Evolutionary conservation across 2,797 vertebrate species (phyloP), one percentile per base, ranked within the genome.

Genomic region (Urophycis tenuis): DNA sequence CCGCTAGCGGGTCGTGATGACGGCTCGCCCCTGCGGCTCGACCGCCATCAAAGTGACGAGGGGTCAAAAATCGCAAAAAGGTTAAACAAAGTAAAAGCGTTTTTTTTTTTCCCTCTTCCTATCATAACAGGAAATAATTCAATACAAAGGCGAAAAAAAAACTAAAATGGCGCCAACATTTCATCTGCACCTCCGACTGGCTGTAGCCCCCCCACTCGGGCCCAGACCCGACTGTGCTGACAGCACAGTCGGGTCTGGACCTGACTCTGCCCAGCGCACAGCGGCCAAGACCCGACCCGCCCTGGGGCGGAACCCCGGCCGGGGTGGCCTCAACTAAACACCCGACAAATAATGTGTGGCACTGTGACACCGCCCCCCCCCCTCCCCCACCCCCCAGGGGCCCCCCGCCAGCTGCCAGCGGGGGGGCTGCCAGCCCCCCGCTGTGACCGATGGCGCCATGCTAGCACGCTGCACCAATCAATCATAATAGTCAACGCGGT

Each of bases 221-320:
- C n/a, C n/a, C n/a, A n/a, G n/a, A n/a, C n/a, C n/a, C n/a, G n/a
- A n/a, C n/a, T n/a, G n/a, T n/a, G n/a, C n/a, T n/a, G n/a, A n/a
- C n/a, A n/a, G n/a, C n/a, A n/a, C n/a, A n/a, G n/a, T n/a, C n/a
- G n/a, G n/a, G n/a, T n/a, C n/a, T n/a, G n/a, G n/a, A n/a, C n/a
- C n/a, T n/a, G n/a, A n/a, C n/a, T n/a, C n/a, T n/a, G 86, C 84
- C 83, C 84, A 86, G 53, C n/a, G 53, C 10, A 60, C 22, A 7
- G 53, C 10, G 53, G 53, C 7, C 45, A 5, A 41, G 22, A 60
- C 3, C 53, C 53, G n/a, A n/a, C 5, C 53, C 10, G 6, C 53
- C 53, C 53, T 60, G 10, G 22, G 22, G 53, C 53, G 22, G 22
- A 7, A n/a, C 22, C 53, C 53, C 53, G 7, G 53, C 17, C 25